Conservation (phyloP, 2,113 vertebrate genomes). For the Myanophis thanlyinensis region DNA sequence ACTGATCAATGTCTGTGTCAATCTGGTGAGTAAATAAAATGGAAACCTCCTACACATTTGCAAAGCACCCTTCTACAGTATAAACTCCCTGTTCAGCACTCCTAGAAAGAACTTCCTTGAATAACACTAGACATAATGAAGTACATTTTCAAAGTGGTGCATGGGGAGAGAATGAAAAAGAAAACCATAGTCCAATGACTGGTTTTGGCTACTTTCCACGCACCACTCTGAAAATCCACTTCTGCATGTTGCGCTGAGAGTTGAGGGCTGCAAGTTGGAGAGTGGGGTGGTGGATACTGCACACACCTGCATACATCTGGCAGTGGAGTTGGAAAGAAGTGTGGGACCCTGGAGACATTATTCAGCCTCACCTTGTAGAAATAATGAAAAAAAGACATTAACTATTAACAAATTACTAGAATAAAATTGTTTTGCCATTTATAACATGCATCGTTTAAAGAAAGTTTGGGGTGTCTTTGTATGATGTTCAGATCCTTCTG, state of each 20-base stretch:
- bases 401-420: conserved; percentile 40
- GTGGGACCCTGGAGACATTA: conserved; percentile 43
- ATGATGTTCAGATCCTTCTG: conserved; percentile 67
- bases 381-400: conserved; percentile 41
- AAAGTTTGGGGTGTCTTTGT: conserved; percentile 57
- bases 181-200: conserved; percentile 32
- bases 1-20: conserved; percentile 99
- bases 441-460: conserved; percentile 75
- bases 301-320: conserved; percentile 64
- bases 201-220: conserved; percentile 65
- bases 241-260: conserved; percentile 74
- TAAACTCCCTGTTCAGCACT: conserved; percentile 59
- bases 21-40: conserved; percentile 84
- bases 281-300: conserved; percentile 75
- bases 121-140: conserved; percentile 63
- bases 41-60: conserved; percentile 59
- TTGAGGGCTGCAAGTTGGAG: conserved; percentile 84
- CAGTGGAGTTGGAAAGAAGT: conserved; percentile 29
- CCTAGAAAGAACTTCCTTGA: conserved; percentile 50
- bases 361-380: conserved; percentile 39
- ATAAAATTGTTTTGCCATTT: conserved; percentile 35
- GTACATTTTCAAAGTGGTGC: conserved; percentile 75
- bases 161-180: conserved; percentile 65
- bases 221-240: conserved; percentile 74
- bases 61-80: conserved; percentile 63